These are phyloP conservation scores for Oncorhynchus keta DNA, from an alignment of 2,113 vertebrate species.

Conservation along the genomic window DNA sequence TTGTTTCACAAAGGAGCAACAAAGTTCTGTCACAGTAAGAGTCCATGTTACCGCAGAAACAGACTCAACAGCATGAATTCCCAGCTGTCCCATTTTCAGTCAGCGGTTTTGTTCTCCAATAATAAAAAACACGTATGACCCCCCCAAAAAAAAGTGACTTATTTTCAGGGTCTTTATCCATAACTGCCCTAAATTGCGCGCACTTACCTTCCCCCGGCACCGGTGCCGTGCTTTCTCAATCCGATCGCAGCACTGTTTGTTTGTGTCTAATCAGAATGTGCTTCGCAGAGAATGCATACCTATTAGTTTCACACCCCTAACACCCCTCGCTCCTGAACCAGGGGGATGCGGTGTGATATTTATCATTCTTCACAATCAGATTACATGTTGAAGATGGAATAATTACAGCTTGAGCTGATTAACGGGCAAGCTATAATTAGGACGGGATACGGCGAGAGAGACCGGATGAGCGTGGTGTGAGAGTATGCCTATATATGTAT, in stretches of 20 bases:
- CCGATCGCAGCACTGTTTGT: slow-evolving; percentile 23
- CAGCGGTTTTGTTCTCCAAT: too few species aligned
- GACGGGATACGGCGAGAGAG: neutral
- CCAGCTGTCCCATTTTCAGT: too few species aligned
- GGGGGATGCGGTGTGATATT: slow-evolving; percentile 49
- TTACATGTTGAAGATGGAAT: slow-evolving; percentile 65
- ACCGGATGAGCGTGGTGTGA: neutral
- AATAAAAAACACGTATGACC: too few species aligned
- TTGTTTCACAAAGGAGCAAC: too few species aligned
- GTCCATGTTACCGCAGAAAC: too few species aligned
- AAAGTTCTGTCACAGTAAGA: too few species aligned
- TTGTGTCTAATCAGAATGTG: slow-evolving; percentile 21
- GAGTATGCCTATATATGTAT: neutral
- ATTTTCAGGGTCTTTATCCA: too few species aligned
- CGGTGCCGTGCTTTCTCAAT: slow-evolving; percentile 32
- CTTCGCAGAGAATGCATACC: slow-evolving; percentile 24
- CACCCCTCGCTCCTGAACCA: slow-evolving; percentile 10
- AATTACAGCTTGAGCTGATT: slow-evolving; percentile 70
- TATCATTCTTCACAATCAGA: slow-evolving; percentile 63
- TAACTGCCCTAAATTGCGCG: neutral
- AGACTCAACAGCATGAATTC: too few species aligned
- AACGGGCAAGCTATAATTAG: slow-evolving; percentile 67
- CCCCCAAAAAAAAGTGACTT: too few species aligned
- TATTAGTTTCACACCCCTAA: slow-evolving; percentile 28
- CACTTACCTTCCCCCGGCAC: neutral